phyloP scores from a whole-genome alignment of 92 coral and sea anemone genomes.

The Meandrina meandrites region DNA sequence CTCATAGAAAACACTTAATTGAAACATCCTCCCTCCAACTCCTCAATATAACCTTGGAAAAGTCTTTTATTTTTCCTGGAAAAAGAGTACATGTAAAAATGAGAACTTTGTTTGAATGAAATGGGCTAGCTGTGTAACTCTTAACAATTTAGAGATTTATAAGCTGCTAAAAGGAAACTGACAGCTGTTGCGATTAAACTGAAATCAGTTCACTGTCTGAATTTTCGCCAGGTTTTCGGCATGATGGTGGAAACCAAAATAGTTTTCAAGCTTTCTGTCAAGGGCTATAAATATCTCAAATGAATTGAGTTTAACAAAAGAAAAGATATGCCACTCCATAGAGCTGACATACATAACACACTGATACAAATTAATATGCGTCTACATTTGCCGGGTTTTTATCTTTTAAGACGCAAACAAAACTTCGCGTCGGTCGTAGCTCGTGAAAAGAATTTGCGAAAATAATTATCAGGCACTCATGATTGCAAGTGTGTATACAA shows the following conservation, averaged over 20 bases:
- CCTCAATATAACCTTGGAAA: background rate
- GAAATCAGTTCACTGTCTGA: background rate
- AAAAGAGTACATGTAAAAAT: background rate
- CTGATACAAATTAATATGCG: background rate
- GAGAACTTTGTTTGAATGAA: background rate
- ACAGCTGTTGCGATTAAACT: background rate
- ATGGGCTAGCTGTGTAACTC: background rate
- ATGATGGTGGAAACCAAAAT: slow-evolving; percentile 19
- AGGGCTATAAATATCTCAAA: slow-evolving; percentile 25
- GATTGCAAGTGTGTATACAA: slow-evolving; percentile 27
- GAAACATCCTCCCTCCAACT: background rate
- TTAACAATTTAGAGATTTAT: background rate
- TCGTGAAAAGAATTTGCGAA: background rate
- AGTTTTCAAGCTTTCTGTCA: slow-evolving; percentile 8
- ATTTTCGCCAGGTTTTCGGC: slow-evolving; percentile 1
- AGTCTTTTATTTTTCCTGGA: background rate
- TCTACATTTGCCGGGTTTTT: background rate
- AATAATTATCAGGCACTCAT: slow-evolving; percentile 18
- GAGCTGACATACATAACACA: slow-evolving; percentile 41
- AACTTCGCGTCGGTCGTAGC: background rate
- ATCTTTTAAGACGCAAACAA: background rate
- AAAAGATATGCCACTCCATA: background rate
- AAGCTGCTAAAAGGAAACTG: slow-evolving; percentile 12
- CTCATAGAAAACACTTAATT: background rate
- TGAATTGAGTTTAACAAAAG: background rate